Evolutionary conservation across 2,888 invertebrate species (phyloP).

Genomic region (Brachyptera risi): DNA sequence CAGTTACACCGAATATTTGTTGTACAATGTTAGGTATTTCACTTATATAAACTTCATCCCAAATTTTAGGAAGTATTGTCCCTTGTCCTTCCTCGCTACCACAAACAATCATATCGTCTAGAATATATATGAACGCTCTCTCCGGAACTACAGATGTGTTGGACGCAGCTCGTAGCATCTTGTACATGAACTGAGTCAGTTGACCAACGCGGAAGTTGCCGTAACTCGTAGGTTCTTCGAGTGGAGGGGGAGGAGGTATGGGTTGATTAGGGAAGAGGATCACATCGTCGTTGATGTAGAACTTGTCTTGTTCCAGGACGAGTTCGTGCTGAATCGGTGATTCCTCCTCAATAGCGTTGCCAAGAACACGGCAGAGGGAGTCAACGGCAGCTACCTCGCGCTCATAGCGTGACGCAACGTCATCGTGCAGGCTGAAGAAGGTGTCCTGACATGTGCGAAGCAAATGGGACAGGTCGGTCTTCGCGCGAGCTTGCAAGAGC

Average conservation of each 20-base stretch:
- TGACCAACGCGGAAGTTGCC: constrained; percentile 40
- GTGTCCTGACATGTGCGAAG: no score
- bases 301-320: constrained; percentile 49
- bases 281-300: constrained; percentile 49
- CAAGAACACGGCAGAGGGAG: constrained; percentile 38
- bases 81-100: constrained; percentile 48
- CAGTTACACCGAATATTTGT: constrained; percentile 52
- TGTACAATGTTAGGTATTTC: constrained; percentile 48
- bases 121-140: constrained; percentile 49
- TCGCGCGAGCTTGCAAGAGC: constrained; percentile 44
- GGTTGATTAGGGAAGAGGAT: constrained; percentile 39
- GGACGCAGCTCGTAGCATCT: constrained; percentile 38
- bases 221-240: constrained; percentile 31
- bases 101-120: constrained; percentile 52
- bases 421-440: constrained; percentile 51
- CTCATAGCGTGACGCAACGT: constrained; percentile 47
- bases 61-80: constrained; percentile 42
- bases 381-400: constrained; percentile 44
- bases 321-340: constrained; percentile 48
- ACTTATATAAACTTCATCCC: constrained; percentile 48
- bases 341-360: constrained; percentile 48
- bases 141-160: no score
- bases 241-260: constrained; percentile 33
- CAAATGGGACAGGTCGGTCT: constrained; percentile 48
- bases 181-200: constrained; percentile 37